Percentiles rank a stretch among this genome's conserved stretches.
Conservation (phyloP, 23 tunicate species). For the Clavelina lepadiformis region DNA sequence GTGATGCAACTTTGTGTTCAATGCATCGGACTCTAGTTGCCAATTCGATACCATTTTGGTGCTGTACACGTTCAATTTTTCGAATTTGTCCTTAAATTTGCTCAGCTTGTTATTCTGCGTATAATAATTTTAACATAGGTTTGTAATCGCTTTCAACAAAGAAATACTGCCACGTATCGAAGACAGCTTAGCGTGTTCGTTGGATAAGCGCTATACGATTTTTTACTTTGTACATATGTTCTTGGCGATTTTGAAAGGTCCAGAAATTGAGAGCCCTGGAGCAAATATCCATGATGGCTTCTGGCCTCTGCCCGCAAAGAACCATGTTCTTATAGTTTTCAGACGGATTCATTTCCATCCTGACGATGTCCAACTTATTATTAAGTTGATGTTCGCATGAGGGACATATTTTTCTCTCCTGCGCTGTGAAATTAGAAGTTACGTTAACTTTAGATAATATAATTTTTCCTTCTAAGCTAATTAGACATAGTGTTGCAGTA, state of each 20-base stretch:
- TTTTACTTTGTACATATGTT: constrained; percentile 52
- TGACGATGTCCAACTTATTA: constrained; percentile 63
- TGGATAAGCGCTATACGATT: too few species aligned
- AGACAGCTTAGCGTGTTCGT: too few species aligned
- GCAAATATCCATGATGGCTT: constrained; percentile 66
- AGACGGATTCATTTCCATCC: constrained; percentile 62
- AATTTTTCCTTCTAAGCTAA: too few species aligned
- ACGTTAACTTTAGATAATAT: too few species aligned
- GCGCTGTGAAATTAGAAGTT: constrained; percentile 20
- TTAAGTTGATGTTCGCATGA: constrained; percentile 33
- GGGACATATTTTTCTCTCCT: constrained; percentile 58
- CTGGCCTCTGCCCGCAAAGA: constrained; percentile 71
- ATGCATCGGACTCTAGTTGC: constrained; percentile 46
- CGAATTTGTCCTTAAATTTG: constrained; percentile 36
- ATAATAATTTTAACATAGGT: too few species aligned
- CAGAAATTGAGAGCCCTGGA: constrained; percentile 62
- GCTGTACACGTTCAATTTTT: constrained; percentile 51
- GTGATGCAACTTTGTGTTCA: constrained; percentile 26
- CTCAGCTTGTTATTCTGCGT: constrained; percentile 27
- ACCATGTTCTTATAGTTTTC: constrained; percentile 80
- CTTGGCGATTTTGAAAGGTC: constrained; percentile 69
- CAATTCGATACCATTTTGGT: constrained; percentile 43
- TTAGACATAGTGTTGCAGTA: neutral
- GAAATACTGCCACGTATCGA: too few species aligned
- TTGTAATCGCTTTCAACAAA: too few species aligned